Percentiles rank a stretch among this genome's conserved stretches.
Evolutionary conservation across 2,113 vertebrate species (phyloP).

Genomic region (Neotoma lepida): DNA sequence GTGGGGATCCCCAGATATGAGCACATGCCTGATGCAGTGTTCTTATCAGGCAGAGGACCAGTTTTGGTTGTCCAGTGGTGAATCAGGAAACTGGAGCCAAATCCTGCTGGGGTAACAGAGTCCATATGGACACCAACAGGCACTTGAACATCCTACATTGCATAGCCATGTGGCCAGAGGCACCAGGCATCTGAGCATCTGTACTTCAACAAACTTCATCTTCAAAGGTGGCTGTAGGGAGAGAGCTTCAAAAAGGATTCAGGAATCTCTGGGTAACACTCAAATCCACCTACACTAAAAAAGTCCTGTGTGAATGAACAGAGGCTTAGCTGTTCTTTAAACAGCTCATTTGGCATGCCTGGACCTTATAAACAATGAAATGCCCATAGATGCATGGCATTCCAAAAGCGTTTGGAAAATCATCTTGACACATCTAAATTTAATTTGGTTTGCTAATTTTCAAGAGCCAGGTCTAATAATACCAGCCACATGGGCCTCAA

Average conservation of each 20-base stretch:
- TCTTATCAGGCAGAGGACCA: neutral
- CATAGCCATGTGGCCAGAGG: neutral
- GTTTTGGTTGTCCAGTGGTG: neutral
- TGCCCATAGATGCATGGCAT: neutral
- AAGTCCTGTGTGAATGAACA: conserved; percentile 13
- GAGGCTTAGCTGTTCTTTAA: conserved; percentile 59
- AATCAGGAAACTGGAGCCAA: neutral
- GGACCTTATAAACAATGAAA: conserved; percentile 22
- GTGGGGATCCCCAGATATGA: neutral
- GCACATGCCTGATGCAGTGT: neutral
- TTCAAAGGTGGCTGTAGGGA: conserved; percentile 23
- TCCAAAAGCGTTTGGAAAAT: conserved; percentile 35
- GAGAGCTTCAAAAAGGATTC: conserved; percentile 25
- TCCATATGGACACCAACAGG: neutral
- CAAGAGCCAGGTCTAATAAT: conserved; percentile 37
- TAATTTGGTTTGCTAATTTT: conserved; percentile 62
- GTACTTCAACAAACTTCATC: conserved; percentile 25
- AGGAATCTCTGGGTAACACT: neutral
- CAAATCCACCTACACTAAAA: conserved; percentile 19
- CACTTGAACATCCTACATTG: neutral
- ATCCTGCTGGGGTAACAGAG: neutral
- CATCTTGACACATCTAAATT: conserved; percentile 59
- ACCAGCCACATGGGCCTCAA: neutral
- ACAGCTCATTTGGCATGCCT: conserved; percentile 23
- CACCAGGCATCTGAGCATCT: conserved; percentile 18